Evolutionary conservation across 2,113 vertebrate species (phyloP).

Genomic region (Silurus meridionalis): DNA sequence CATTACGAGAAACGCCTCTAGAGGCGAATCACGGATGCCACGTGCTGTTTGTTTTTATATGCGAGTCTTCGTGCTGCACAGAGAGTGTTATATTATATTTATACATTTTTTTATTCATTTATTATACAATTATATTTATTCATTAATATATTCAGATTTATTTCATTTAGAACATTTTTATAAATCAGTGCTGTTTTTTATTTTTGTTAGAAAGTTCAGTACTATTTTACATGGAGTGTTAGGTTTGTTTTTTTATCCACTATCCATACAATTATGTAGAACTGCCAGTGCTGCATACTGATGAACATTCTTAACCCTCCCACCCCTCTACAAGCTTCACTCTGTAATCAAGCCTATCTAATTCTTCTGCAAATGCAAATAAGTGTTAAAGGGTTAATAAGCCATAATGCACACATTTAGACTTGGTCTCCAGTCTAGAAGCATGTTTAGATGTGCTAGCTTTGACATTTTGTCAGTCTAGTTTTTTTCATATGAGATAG

Average conservation of each 20-base stretch:
- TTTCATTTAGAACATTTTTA: too few species aligned
- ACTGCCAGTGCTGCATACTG: not conserved
- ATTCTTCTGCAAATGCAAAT: conserved; percentile 36
- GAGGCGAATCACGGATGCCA: too few species aligned
- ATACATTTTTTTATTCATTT: too few species aligned
- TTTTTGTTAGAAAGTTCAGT: too few species aligned
- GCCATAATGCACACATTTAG: not conserved
- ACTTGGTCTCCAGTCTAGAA: not conserved
- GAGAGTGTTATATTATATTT: too few species aligned
- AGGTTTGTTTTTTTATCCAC: too few species aligned
- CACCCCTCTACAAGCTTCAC: not conserved
- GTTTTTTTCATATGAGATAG: conserved; percentile 23
- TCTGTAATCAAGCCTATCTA: conserved; percentile 54
- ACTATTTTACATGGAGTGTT: too few species aligned
- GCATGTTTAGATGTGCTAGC: not conserved
- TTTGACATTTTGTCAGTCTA: not conserved
- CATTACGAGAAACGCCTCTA: too few species aligned
- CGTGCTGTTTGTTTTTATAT: too few species aligned
- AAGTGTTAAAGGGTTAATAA: not conserved
- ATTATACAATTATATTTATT: not conserved
- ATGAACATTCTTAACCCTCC: not conserved
- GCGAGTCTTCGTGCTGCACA: too few species aligned
- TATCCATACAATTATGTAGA: not conserved
- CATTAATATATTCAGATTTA: not conserved
- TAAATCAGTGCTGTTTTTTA: too few species aligned